These are phyloP conservation scores for Bufo gargarizans DNA, from an alignment of 2,113 vertebrate genomes.

Conservation along the genomic window DNA sequence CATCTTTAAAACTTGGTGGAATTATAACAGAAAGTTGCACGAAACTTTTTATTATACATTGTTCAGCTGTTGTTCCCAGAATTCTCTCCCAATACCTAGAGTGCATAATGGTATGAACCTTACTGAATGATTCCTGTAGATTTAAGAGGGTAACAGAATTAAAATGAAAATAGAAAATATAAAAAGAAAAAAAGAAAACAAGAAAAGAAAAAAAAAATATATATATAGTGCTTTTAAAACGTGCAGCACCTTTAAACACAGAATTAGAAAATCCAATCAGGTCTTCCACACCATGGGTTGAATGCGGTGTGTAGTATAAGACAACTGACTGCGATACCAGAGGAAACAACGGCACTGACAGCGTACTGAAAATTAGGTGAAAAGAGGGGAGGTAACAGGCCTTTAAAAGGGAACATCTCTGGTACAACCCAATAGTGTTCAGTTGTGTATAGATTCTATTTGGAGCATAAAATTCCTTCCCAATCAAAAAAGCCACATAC, in stretches of 20 bases:
- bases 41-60: not conserved
- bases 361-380: not conserved
- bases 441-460: not conserved
- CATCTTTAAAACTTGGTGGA: not conserved
- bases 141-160: not conserved
- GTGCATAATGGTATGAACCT: not conserved
- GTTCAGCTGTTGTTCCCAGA: not conserved
- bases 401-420: not conserved
- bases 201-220: slow-evolving; percentile 36
- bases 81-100: not conserved
- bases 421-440: not conserved
- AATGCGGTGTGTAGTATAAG: not conserved
- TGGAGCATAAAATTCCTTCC: not conserved
- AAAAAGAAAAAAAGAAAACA: slow-evolving; percentile 30
- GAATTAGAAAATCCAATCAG: not conserved
- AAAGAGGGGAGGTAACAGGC: not conserved
- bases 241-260: slow-evolving; percentile 25
- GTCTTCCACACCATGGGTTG: not conserved
- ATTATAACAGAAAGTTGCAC: not conserved
- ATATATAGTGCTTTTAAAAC: slow-evolving; percentile 29
- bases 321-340: not conserved
- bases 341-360: not conserved
- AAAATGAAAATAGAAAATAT: slow-evolving; percentile 43
- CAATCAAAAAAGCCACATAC: not conserved
- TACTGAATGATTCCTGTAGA: not conserved